Conservation (phyloP, 2,797 vertebrate genomes). For the Pampus argenteus region DNA sequence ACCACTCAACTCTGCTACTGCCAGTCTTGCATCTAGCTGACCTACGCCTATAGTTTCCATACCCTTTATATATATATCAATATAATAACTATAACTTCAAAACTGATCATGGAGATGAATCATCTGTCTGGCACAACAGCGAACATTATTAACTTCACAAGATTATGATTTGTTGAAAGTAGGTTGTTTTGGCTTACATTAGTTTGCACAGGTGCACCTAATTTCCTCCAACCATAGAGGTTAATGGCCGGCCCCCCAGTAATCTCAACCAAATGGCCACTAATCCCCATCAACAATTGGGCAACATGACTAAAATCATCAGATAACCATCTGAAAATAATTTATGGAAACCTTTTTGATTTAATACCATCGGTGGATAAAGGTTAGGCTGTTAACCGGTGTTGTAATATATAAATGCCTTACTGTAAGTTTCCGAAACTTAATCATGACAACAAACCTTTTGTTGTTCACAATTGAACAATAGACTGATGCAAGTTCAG, state of each 20-base stretch:
- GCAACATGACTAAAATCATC: background rate
- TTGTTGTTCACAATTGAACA: background rate
- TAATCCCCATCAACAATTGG: constrained; percentile 10
- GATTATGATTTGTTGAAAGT: background rate
- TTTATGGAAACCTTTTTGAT: background rate
- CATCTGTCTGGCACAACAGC: background rate
- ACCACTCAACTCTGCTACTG: background rate
- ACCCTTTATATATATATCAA: background rate
- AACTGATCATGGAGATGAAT: background rate
- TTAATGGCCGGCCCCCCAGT: background rate
- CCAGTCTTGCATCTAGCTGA: no score
- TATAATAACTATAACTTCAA: background rate
- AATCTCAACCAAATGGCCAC: constrained; percentile 4
- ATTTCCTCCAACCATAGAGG: constrained; percentile 2
- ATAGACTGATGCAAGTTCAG: background rate
- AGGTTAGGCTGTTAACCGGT: background rate
- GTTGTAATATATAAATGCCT: background rate
- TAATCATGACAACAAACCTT: background rate
- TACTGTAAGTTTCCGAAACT: background rate
- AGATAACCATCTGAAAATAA: no score
- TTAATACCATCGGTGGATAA: background rate
- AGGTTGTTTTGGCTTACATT: background rate
- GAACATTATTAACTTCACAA: background rate
- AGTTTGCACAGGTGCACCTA: background rate
- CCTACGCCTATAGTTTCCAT: no score